These are phyloP conservation scores for Bucco capensis DNA, from an alignment of 2,113 vertebrate species.

Conservation along the genomic window DNA sequence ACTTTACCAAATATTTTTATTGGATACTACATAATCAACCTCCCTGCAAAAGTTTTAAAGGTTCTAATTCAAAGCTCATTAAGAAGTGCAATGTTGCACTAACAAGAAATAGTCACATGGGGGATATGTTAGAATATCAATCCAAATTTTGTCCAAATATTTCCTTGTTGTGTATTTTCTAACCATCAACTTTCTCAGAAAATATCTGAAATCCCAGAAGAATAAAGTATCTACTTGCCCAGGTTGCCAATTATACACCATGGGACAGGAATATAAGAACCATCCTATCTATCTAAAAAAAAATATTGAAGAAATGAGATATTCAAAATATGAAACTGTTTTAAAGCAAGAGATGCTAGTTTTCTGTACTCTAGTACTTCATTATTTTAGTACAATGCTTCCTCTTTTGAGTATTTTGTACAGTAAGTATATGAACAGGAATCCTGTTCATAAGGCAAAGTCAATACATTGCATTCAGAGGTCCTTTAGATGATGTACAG, in stretches of 20 bases:
- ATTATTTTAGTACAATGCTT: not conserved
- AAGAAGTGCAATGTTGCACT: not conserved
- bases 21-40: not conserved
- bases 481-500: not conserved
- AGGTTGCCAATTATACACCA: not conserved
- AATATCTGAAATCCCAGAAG: not conserved
- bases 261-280: not conserved
- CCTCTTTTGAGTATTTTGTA: not conserved
- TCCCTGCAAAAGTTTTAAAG: not conserved
- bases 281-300: not conserved
- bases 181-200: not conserved
- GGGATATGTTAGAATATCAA: slow-evolving; percentile 29
- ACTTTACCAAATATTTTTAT: slow-evolving; percentile 56
- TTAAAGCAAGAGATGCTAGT: not conserved
- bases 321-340: not conserved
- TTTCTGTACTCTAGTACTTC: not conserved
- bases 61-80: not conserved
- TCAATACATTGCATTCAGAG: not conserved
- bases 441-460: not conserved
- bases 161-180: not conserved
- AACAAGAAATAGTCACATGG: slow-evolving; percentile 47
- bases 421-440: not conserved
- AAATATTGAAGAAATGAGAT: not conserved
- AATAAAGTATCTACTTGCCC: not conserved
- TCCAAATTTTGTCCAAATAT: not conserved